Conservation (phyloP, 2,113 vertebrate genomes). For the Bagarius yarrelli region DNA sequence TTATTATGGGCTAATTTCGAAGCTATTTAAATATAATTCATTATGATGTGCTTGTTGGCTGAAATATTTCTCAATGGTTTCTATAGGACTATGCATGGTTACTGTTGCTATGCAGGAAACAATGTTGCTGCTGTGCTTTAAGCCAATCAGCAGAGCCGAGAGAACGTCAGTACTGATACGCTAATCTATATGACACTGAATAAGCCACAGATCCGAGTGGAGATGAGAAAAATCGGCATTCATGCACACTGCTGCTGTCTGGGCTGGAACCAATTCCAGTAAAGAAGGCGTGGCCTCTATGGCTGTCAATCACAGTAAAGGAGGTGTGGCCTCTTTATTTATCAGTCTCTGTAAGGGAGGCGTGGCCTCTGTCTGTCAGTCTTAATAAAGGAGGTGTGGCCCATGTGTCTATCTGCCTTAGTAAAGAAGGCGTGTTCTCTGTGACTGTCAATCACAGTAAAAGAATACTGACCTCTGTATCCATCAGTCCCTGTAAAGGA, state of each 20-base stretch:
- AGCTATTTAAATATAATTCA: constrained; percentile 59
- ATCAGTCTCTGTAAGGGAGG: not conserved
- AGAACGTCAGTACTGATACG: constrained; percentile 65
- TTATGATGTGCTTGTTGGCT: constrained; percentile 50
- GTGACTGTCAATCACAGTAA: not conserved
- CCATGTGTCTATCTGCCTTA: not conserved
- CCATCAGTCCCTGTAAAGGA: not conserved
- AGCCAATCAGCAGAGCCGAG: constrained; percentile 66
- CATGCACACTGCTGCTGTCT: constrained; percentile 7
- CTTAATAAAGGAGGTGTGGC: not conserved
- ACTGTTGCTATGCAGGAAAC: constrained; percentile 76
- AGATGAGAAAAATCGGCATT: constrained; percentile 62
- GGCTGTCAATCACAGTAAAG: not conserved
- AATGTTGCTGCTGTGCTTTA: constrained; percentile 61
- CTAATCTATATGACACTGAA: constrained; percentile 68
- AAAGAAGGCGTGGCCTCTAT: not conserved
- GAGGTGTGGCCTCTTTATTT: too few species aligned
- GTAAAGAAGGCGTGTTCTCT: not conserved
- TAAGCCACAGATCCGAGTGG: constrained; percentile 61
- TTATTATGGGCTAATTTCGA: constrained; percentile 15
- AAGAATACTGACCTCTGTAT: not conserved
- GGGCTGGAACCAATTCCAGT: not conserved
- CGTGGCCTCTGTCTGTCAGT: not conserved
- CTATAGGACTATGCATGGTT: constrained; percentile 68
- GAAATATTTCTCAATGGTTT: constrained; percentile 61